Percentiles rank a stretch among this genome's conserved stretches.
phyloP scores from a whole-genome alignment of 2,797 vertebrate species.

The Cirrhinus mrigala region DNA sequence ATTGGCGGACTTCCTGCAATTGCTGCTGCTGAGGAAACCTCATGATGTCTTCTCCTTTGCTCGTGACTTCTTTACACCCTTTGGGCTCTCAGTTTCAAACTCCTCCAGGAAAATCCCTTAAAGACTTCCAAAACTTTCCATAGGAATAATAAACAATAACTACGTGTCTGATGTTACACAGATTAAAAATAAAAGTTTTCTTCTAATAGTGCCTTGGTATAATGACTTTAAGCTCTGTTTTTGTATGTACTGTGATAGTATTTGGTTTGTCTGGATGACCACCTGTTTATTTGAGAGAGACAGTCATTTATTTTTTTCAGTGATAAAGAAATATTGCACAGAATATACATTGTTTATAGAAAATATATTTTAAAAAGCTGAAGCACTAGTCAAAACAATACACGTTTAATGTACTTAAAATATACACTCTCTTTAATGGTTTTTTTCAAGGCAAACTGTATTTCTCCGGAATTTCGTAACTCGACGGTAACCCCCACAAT shows the following conservation, averaged over 20 bases:
- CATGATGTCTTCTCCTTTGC: slow-evolving; percentile 83
- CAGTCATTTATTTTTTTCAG: background rate
- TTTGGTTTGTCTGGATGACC: background rate
- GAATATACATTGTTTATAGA: background rate
- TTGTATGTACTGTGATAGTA: background rate
- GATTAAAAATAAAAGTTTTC: slow-evolving; percentile 36
- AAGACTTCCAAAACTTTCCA: slow-evolving; percentile 12
- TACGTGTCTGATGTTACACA: background rate
- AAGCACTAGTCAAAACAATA: background rate
- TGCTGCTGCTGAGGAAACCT: slow-evolving; percentile 87
- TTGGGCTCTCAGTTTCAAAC: slow-evolving; percentile 48
- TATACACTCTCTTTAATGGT: background rate
- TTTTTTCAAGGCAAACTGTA: background rate
- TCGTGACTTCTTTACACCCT: slow-evolving; percentile 83
- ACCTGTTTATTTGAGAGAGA: background rate
- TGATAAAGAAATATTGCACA: background rate
- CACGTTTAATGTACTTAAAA: background rate
- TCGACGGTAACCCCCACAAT: background rate
- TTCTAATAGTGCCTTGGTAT: background rate
- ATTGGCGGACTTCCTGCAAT: slow-evolving; percentile 89
- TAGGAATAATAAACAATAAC: slow-evolving; percentile 4
- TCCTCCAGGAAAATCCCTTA: slow-evolving; percentile 51
- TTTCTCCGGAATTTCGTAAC: background rate
- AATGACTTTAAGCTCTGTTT: background rate
- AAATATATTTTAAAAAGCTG: background rate